Evolutionary conservation across 1,140 invertebrate species (phyloP), one percentile per base, ranked within the genome.

Genomic region (Psix sp.): DNA sequence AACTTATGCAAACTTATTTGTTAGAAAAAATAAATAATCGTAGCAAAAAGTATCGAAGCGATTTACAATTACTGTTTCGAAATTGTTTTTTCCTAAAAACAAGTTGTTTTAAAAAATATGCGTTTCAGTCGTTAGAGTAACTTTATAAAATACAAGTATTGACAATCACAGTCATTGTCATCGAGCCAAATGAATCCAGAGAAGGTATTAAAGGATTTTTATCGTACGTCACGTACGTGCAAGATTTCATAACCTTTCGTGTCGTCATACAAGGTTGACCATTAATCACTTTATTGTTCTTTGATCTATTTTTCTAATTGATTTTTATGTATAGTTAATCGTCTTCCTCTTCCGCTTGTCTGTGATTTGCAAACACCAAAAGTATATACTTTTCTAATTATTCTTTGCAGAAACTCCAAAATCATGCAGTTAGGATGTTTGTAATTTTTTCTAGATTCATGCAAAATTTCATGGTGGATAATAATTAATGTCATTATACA

Each of bases 211-310:
- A 52, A 63, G 51, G 51, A 71, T 71, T 63, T 63, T 63, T 71
- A 63, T 45, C 35, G 15, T 16, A 38, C 36, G 57, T 57, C 67
- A 71, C 45, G 59, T 63, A 71, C 59, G 56, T 40, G 56, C 49
- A 17, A 71, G 49, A 71, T 71, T 71, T 71, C 59, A 63, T 63
- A 63, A 71, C 67, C 67, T 71, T 71, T 71, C 67, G 42, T 31
- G 59, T 63, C 49, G 49, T 17, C 29, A 45, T 24, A 51, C 67
- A 71, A 71, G 67, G 57, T 71, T 51, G 57, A 21, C 16, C 21
- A 51, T 71, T 71, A 71, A 71, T 71, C 67, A 63, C 51, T 57
- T 63, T 43, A 62, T 71, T 71, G 67, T 71, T 71, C 67, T 63
- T 54, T 71, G 67, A 49, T 71, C 57, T 43, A 62, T 71, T 71